These are phyloP conservation scores for Aspidiotus destructor DNA, from an alignment of 2,888 invertebrate genomes.

Conservation along the genomic window DNA sequence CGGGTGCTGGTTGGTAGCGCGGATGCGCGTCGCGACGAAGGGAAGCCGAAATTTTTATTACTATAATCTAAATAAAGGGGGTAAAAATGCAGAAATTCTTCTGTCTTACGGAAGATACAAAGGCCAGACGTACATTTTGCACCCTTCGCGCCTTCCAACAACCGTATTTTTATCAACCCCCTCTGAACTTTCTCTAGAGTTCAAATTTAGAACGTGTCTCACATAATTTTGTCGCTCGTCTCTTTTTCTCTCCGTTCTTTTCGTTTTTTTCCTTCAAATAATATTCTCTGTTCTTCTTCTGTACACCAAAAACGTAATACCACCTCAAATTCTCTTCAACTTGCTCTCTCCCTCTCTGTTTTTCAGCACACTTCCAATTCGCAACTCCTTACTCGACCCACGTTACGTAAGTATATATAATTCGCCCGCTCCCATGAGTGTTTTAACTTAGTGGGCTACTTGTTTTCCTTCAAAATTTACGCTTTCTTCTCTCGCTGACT, in stretches of 20 bases:
- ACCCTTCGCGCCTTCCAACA: slow-evolving; percentile 12
- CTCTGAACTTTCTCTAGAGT: slow-evolving; percentile 26
- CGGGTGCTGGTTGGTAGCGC: background rate
- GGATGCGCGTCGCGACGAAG: slow-evolving; percentile 1
- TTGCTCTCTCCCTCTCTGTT: slow-evolving; percentile 11
- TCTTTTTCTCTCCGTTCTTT: slow-evolving; percentile 10
- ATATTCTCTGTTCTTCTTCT: background rate
- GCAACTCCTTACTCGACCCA: slow-evolving; percentile 10
- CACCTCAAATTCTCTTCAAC: background rate
- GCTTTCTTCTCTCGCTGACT: slow-evolving; percentile 31
- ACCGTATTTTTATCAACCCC: slow-evolving; percentile 30
- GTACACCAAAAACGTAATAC: too few species aligned
- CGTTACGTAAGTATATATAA: slow-evolving; percentile 11
- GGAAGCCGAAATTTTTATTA: slow-evolving; percentile 11
- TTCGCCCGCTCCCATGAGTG: slow-evolving; percentile 24
- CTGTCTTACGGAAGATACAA: slow-evolving; percentile 27
- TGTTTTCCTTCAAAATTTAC: slow-evolving; percentile 32
- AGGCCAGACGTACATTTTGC: slow-evolving; percentile 25
- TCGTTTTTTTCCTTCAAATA: background rate
- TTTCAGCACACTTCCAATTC: slow-evolving; percentile 27
- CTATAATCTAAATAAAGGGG: slow-evolving; percentile 18
- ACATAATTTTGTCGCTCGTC: slow-evolving; percentile 29
- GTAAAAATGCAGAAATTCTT: slow-evolving; percentile 29
- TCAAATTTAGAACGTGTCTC: slow-evolving; percentile 32
- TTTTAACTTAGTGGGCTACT: slow-evolving; percentile 31